These are phyloP conservation scores for Edolisoma coerulescens DNA, from an alignment of 2,113 vertebrate genomes.

Conservation along the genomic window DNA sequence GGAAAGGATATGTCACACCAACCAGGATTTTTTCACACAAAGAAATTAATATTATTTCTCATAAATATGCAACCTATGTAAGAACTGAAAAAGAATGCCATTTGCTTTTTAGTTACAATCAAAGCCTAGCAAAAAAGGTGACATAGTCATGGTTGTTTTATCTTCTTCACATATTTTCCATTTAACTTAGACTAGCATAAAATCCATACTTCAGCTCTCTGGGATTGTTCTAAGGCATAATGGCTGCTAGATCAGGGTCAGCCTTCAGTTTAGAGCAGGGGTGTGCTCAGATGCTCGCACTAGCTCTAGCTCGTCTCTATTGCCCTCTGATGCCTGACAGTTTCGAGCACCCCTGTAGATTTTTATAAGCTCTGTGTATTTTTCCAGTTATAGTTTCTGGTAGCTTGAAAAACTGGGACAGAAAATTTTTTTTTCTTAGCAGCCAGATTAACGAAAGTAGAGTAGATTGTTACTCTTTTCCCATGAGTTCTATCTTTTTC, in stretches of 20 bases:
- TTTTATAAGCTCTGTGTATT: neutral
- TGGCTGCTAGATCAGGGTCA: neutral
- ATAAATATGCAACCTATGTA: fast-evolving
- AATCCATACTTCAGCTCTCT: neutral
- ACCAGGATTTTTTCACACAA: neutral
- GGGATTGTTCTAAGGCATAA: neutral
- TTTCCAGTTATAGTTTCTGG: neutral
- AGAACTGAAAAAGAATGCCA: neutral
- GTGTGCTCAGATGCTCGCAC: neutral
- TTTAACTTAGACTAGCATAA: neutral
- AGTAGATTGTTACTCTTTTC: neutral
- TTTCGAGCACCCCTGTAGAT: neutral
- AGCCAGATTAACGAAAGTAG: neutral
- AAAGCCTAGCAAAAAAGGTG: neutral
- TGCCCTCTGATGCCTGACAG: neutral
- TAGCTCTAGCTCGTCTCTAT: neutral
- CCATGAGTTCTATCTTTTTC: neutral
- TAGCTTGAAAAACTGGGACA: neutral
- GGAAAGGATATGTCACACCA: neutral
- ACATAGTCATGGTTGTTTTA: neutral
- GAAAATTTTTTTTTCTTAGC: neutral
- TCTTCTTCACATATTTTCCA: neutral
- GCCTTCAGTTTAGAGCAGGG: neutral
- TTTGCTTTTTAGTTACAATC: neutral
- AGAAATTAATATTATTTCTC: neutral